Evolutionary conservation across 2,797 vertebrate species (phyloP).

Genomic region (Mormyrus hasselquistii): DNA sequence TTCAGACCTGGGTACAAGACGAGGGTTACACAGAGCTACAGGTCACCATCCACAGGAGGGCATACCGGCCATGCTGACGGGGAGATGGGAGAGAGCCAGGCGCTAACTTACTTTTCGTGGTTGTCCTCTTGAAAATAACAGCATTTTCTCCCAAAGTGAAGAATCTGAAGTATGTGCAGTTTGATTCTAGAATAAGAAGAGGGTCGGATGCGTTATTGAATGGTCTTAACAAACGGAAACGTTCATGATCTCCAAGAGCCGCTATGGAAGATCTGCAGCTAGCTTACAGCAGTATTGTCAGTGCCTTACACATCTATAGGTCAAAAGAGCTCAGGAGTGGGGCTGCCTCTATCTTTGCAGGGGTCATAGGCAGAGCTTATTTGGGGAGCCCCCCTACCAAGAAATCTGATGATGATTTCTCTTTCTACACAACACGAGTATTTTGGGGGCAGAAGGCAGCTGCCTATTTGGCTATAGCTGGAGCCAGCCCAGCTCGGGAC

Average conservation of each 20-base stretch:
- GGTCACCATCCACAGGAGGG: not conserved
- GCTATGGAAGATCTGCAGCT: not conserved
- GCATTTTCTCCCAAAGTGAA: constrained; percentile 85
- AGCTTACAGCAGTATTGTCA: not conserved
- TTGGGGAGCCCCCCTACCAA: not conserved
- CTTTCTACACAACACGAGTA: not conserved
- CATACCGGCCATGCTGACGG: not conserved
- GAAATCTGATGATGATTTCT: not conserved
- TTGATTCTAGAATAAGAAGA: constrained; percentile 63
- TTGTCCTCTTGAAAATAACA: constrained; percentile 77
- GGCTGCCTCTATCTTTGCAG: not conserved
- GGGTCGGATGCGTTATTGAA: not conserved
- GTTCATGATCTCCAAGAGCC: not conserved
- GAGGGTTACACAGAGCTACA: not conserved
- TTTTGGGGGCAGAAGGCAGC: not conserved
- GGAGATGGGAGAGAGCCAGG: not conserved
- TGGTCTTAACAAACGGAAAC: constrained; percentile 32
- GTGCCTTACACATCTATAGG: not conserved
- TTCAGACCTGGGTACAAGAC: constrained; percentile 60
- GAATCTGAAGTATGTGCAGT: constrained; percentile 88
- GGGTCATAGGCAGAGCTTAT: not conserved
- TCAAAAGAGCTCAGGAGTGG: not conserved
- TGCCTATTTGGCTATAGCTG: not conserved
- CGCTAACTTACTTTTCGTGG: constrained; percentile 68
- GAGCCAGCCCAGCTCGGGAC: not conserved